Percentiles rank a stretch among this genome's conserved stretches.
Conservation (phyloP, 2,113 vertebrate genomes). For the Sorex fumeus region DNA sequence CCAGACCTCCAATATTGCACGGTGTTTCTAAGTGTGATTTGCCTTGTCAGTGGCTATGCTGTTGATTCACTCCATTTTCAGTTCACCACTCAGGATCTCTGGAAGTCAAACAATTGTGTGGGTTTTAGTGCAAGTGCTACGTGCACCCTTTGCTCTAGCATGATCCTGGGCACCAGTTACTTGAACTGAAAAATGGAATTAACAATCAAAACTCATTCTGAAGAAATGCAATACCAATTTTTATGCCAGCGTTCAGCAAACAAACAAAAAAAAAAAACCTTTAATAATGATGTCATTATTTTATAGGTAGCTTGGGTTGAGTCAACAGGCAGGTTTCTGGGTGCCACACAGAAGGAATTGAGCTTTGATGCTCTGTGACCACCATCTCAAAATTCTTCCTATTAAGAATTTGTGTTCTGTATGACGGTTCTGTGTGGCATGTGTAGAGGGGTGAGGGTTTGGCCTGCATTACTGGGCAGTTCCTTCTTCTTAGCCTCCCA, state of each 20-base stretch:
- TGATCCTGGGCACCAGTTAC: not conserved
- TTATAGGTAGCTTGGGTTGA: not conserved
- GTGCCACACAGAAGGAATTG: not conserved
- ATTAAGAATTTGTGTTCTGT: not conserved
- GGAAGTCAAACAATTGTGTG: not conserved
- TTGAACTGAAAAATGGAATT: not conserved
- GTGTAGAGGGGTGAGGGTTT: not conserved
- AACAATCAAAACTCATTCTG: not conserved
- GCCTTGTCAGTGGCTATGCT: not conserved
- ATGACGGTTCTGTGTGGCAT: not conserved
- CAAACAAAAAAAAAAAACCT: too few relatives aligned
- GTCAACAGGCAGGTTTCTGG: not conserved
- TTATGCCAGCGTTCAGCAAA: not conserved
- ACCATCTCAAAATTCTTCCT: not conserved
- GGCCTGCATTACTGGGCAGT: not conserved
- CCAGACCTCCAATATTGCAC: not conserved
- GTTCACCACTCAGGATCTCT: not conserved
- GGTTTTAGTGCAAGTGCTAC: conserved; percentile 2
- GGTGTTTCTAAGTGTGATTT: not conserved
- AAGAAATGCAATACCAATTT: not conserved
- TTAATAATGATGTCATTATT: not conserved
- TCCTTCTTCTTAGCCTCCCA: not conserved
- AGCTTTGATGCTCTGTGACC: conserved; percentile 7
- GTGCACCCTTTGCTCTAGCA: not conserved
- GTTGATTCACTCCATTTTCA: not conserved